Evolutionary conservation across 2,797 vertebrate genomes (phyloP), one percentile per base, ranked within the genome.

Genomic region (Sphenopsis melanotis): DNA sequence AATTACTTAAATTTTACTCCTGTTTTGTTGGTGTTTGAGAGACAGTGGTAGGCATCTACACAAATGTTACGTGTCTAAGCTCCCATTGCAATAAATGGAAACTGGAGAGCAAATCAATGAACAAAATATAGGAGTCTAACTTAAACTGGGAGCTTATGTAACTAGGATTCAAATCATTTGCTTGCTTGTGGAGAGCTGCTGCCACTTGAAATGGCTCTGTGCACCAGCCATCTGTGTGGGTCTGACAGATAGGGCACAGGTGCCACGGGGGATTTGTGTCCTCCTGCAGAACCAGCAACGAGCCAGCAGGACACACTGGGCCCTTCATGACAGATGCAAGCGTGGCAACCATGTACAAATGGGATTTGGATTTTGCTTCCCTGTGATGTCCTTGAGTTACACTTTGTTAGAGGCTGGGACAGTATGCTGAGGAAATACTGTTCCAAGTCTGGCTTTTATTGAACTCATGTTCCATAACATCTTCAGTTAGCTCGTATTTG

Each of bases 81-180:
- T 93, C 32, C 50, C 42, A 12, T 4, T 57, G 39, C 77, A 93
- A 15, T 75, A 79, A 69, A 55, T 18, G 55, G 90, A 89, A 90
- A 93, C 42, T 36, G 39, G 46, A 83, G 61, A 42, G 20, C 80
- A 64, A 78, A 83, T 74, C 39, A 68, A 59, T 2, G 4, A 71
- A 75, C 70, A 91, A 92, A 92, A 93, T 92, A 79, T 63, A 96
- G 89, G 90, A 59, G 55, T 61, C 70, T 30, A 39, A 81, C 90
- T 93, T 81, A 89, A 92, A 93, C 10, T 69, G 66, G 84, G 89
- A 93, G 59, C 89, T 96, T 94, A 70, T 85, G 70, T 94, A 95
- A 92, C 84, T 36, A 14, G 42, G 56, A 89, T 66, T 87, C 34
- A 52, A 85, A 91, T 74, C 4, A 68, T 80, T 93, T 85, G 50